Evolutionary conservation across 1,140 invertebrate genomes (phyloP).

Genomic region (Lordiphosa collinella): DNA sequence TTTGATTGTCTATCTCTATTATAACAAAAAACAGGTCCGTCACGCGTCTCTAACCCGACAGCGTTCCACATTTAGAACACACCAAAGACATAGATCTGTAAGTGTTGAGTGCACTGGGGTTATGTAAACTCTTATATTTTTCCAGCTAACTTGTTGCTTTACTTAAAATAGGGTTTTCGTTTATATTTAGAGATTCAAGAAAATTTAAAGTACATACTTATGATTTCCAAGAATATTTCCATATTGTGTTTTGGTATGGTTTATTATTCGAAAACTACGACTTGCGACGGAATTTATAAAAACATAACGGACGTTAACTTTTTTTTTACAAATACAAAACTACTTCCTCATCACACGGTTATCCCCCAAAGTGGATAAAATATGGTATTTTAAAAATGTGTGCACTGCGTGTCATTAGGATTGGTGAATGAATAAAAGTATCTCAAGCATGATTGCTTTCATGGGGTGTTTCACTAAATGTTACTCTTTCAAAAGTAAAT

Average conservation of each 20-base stretch:
- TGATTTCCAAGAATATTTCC: conserved; percentile 13
- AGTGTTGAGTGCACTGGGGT: conserved; percentile 81
- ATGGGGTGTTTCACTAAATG: too few relatives aligned
- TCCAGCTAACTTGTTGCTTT: conserved; percentile 37
- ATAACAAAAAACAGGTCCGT: conserved; percentile 82
- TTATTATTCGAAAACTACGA: conserved; percentile 1
- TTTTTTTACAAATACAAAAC: too few relatives aligned
- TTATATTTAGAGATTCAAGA: conserved; percentile 16
- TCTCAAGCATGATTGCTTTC: too few relatives aligned
- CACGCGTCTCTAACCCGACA: conserved; percentile 87
- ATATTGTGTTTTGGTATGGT: conserved; percentile 3
- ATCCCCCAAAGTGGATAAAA: too few relatives aligned
- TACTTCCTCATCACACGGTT: too few relatives aligned
- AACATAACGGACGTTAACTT: neutral
- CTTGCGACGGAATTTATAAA: neutral
- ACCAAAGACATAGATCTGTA: conserved; percentile 87
- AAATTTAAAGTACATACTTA: conserved; percentile 10
- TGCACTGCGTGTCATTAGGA: too few relatives aligned
- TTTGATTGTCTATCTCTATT: conserved; percentile 72
- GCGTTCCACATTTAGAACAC: conserved; percentile 84
- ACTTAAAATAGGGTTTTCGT: conserved; percentile 25
- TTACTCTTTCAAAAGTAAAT: too few relatives aligned
- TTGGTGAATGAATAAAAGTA: too few relatives aligned
- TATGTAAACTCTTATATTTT: conserved; percentile 56
- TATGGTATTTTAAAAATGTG: too few relatives aligned